Percentiles rank a stretch among this genome's conserved stretches.
Conservation (phyloP, 2,888 invertebrate species). For the Lutraria lutraria region DNA sequence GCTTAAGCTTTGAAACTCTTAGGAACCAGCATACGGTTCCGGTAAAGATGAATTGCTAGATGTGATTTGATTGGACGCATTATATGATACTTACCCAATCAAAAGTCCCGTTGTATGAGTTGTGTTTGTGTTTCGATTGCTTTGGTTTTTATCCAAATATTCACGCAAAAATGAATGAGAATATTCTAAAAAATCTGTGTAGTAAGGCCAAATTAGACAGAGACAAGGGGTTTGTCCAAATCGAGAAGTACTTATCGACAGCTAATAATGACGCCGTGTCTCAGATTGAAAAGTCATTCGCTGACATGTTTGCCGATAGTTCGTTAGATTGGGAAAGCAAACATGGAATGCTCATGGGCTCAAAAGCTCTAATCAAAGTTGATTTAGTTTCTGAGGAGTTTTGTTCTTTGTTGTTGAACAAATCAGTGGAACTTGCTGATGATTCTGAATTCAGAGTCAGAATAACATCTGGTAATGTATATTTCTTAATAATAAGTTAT, state of each 20-base stretch:
- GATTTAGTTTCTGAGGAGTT: slow-evolving; percentile 80
- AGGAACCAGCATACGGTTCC: slow-evolving; percentile 11
- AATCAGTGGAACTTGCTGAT: slow-evolving; percentile 84
- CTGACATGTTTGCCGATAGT: slow-evolving; percentile 74
- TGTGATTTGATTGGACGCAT: neutral
- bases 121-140: neutral
- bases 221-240: slow-evolving; percentile 82
- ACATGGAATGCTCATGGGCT: slow-evolving; percentile 87
- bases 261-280: slow-evolving; percentile 70
- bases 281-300: slow-evolving; percentile 76
- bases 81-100: neutral
- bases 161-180: slow-evolving; percentile 77
- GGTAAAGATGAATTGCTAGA: neutral
- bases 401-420: slow-evolving; percentile 77
- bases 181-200: slow-evolving; percentile 76
- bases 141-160: neutral
- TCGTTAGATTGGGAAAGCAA: slow-evolving; percentile 86
- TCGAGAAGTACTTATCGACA: slow-evolving; percentile 70
- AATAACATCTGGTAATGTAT: slow-evolving; percentile 86
- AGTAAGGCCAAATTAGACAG: slow-evolving; percentile 85
- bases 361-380: slow-evolving; percentile 83
- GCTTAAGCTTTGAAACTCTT: neutral
- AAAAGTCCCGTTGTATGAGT: neutral
- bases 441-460: slow-evolving; percentile 87
- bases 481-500: neutral